A percentile compares a stretch with the other conserved stretches of the same genome.
These are phyloP conservation scores for Aporophyla lueneburgensis DNA, from an alignment of 2,888 invertebrate genomes.

Conservation along the genomic window DNA sequence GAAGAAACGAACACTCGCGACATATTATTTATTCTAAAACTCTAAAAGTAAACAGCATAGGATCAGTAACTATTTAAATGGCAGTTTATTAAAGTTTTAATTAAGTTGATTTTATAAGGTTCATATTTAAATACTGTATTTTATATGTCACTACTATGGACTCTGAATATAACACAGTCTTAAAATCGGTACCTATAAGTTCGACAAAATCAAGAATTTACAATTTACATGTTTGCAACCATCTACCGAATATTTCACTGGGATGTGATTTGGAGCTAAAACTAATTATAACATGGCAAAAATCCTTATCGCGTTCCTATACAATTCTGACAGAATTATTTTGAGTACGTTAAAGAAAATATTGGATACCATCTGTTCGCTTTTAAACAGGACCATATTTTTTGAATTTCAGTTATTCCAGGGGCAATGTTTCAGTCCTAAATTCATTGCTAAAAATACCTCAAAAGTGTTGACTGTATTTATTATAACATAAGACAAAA, in stretches of 20 bases:
- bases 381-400: neutral
- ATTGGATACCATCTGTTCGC: neutral
- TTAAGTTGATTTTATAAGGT: constrained; percentile 19
- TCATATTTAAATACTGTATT: constrained; percentile 11
- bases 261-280: neutral
- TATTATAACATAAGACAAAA: constrained; percentile 20
- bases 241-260: constrained; percentile 5
- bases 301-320: neutral
- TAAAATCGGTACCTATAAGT: neutral
- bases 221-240: neutral
- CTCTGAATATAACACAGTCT: constrained; percentile 5
- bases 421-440: neutral
- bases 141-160: neutral
- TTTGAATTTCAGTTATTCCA: neutral
- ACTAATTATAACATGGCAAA: neutral
- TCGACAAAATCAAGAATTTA: neutral
- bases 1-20: constrained; percentile 9
- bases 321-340: neutral
- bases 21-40: neutral
- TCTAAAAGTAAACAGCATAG: constrained; percentile 10
- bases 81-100: constrained; percentile 38
- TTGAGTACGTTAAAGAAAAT: neutral
- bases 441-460: neutral
- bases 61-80: constrained; percentile 23
- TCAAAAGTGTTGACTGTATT: constrained; percentile 1